Base-by-base conservation (phyloP, 2,888 invertebrate genomes). In the Dusona sp. region DNA sequence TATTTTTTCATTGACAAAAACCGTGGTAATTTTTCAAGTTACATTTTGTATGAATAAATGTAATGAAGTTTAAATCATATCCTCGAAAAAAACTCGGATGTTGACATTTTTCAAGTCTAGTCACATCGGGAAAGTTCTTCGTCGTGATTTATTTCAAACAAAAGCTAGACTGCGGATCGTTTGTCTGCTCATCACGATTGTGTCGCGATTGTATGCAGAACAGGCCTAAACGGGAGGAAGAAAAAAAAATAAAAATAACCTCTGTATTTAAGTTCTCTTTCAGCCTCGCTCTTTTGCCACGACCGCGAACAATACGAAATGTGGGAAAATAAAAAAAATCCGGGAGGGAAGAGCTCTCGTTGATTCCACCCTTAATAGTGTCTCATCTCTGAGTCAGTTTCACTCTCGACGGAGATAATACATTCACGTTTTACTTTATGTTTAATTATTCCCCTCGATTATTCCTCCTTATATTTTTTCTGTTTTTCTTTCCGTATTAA, bases 291-390 rank as follows among this genome's bases (percentile, higher is more conserved):
- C 29, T 29, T 68, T 29, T 19, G 36, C 29, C 25, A 16, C 48
- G 57, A 45, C 19, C 16, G 25, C 54, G 77, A 81, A 85, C 67
- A 85, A 80, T 79, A 67, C 67, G 73, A 57, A 74, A 57, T 22
- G 54, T 25, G 36, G 29, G 36, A 54, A 38, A 25, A 48, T 6
- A 7, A 48, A 67, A 51, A 65, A 74, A 67, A 67, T 48, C 33
- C 29, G 45, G 38, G 13, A 64, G 61, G 9, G 54, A 72, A 33
- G 25, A 54, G 3, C 42, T 64, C 54, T 70, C 78, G 42, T 73
- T 67, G 81, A 45, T 72, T 74, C 78, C 29, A 68, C 64, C 86
- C 81, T 81, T n/a, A n/a, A 84, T 84, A 84, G 81, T 86, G 80
- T 73, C 73, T 67, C 57, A 77, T 61, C 74, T 80, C 65, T 48